phyloP scores from a whole-genome alignment of 2,797 vertebrate species.

The Gadopsis marmoratus region DNA sequence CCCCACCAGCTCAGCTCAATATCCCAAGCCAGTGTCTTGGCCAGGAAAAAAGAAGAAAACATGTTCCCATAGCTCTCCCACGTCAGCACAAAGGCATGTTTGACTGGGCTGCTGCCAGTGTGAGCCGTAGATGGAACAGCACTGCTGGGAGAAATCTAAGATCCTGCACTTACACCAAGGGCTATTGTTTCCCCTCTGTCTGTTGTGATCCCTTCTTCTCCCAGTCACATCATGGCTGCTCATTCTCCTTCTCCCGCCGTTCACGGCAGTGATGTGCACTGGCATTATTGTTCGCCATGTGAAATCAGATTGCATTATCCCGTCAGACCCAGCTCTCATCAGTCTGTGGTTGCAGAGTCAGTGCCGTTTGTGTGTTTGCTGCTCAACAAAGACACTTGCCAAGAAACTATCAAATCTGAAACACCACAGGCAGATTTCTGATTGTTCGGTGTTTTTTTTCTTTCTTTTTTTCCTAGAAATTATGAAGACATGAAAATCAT shows the following conservation, averaged over 20 bases:
- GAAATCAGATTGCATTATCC: constrained; percentile 63
- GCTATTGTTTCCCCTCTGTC: constrained; percentile 61
- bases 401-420: constrained; percentile 59
- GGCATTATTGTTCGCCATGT: constrained; percentile 52
- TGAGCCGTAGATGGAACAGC: constrained; percentile 63
- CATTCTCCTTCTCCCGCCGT: constrained; percentile 35
- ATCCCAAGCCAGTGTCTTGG: constrained; percentile 60
- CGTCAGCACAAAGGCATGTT: constrained; percentile 84
- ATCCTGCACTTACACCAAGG: constrained; percentile 68
- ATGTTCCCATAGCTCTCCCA: constrained; percentile 79
- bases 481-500: constrained; percentile 48
- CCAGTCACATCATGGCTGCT: constrained; percentile 42
- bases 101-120: constrained; percentile 76
- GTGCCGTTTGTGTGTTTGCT: constrained; percentile 38
- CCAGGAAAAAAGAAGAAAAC: constrained; percentile 66
- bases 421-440: constrained; percentile 50
- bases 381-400: constrained; percentile 36
- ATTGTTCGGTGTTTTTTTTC: constrained; percentile 47
- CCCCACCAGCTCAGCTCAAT: constrained; percentile 50
- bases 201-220: constrained; percentile 15
- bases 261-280: constrained; percentile 46
- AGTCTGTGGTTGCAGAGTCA: constrained; percentile 49
- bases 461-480: constrained; percentile 45
- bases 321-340: constrained; percentile 40
- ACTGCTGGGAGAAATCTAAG: constrained; percentile 70